Conservation (phyloP, 2,888 invertebrate genomes). For the Chaetogeoica ovagalla region DNA sequence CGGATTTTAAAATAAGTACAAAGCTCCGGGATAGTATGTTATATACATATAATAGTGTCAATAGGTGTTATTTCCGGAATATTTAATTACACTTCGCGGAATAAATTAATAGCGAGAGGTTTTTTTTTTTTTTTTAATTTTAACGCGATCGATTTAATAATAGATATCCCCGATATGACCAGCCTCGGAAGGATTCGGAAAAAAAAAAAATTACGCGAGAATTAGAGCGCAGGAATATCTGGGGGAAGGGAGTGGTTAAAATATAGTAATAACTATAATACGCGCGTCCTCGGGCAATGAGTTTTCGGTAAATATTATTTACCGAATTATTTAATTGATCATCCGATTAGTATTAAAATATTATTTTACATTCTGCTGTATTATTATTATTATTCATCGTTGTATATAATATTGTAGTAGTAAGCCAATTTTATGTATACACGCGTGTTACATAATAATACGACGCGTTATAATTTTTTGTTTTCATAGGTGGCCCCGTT, state of each 20-base stretch:
- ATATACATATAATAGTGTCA: conserved; percentile 6
- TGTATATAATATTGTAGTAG: too few relatives aligned
- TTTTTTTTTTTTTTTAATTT: not conserved
- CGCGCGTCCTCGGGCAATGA: too few relatives aligned
- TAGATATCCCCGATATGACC: not conserved
- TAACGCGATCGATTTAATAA: conserved; percentile 4
- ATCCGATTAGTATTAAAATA: too few relatives aligned
- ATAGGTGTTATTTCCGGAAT: conserved; percentile 7
- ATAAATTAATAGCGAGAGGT: not conserved
- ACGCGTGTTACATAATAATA: too few relatives aligned
- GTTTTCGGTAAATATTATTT: too few relatives aligned
- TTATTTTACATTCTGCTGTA: too few relatives aligned
- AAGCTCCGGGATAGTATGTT: too few relatives aligned
- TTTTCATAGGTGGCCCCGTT: conserved; percentile 28
- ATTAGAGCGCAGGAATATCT: not conserved
- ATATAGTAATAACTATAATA: not conserved
- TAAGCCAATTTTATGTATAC: too few relatives aligned
- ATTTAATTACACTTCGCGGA: not conserved
- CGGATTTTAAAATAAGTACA: conserved; percentile 14
- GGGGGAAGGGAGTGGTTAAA: not conserved
- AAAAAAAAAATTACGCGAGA: not conserved
- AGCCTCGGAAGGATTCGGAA: not conserved
- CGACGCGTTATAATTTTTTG: not conserved
- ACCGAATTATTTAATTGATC: too few relatives aligned
- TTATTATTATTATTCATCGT: too few relatives aligned